Evolutionary conservation across 2,113 vertebrate species (phyloP).

Genomic region (Atlantisia rogersi): DNA sequence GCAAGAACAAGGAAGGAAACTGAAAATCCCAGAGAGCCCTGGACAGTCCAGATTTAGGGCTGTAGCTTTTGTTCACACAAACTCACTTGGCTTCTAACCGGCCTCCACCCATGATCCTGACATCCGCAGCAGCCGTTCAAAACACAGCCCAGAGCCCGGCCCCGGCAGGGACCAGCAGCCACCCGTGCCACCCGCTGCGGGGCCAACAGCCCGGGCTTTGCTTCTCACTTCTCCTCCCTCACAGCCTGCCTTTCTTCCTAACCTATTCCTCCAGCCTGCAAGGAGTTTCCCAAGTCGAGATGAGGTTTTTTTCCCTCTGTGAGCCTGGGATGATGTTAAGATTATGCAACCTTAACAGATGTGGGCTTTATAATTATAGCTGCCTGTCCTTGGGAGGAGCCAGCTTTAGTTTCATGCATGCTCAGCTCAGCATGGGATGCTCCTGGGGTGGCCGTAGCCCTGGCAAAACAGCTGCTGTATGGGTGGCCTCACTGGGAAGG

Average conservation of each 20-base stretch:
- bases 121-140: conserved; percentile 83
- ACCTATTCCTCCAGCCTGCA: background rate
- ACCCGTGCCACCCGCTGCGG: background rate
- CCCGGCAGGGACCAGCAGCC: background rate
- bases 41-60: conserved; percentile 86
- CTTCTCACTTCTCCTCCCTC: background rate
- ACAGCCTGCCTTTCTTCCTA: background rate
- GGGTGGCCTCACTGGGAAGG: background rate
- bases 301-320: background rate
- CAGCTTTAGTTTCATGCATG: background rate
- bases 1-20: conserved; percentile 94
- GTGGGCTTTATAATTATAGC: conserved; percentile 23
- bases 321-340: background rate
- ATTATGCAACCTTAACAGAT: conserved; percentile 47
- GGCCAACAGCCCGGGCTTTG: background rate
- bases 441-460: background rate
- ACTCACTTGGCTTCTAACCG: conserved; percentile 80
- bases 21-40: conserved; percentile 79
- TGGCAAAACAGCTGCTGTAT: background rate
- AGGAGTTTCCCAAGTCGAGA: background rate
- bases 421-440: background rate
- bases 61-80: conserved; percentile 89
- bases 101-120: conserved; percentile 89
- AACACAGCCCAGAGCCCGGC: conserved; percentile 67
- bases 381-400: conserved; percentile 3